Evolutionary conservation across 1,140 invertebrate species (phyloP).

Genomic region (Orius insidiosus): DNA sequence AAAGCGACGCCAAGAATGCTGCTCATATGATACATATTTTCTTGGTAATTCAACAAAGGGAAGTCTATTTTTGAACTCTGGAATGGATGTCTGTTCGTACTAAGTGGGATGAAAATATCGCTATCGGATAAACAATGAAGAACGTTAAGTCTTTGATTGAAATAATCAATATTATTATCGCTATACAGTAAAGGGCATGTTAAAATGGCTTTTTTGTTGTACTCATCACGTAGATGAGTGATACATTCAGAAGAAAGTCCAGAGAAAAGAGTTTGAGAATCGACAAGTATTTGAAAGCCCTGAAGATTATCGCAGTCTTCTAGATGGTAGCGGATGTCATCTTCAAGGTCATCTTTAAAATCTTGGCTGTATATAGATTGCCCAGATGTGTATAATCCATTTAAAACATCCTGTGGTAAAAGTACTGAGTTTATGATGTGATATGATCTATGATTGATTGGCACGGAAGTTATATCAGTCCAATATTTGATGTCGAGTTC

Average conservation of each 20-base stretch:
- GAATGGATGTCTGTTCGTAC: background rate
- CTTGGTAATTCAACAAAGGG: constrained; percentile 1
- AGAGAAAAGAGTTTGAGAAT: constrained; percentile 58
- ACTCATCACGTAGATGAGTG: constrained; percentile 62
- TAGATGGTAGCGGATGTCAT: constrained; percentile 59
- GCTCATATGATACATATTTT: background rate
- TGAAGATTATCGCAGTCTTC: constrained; percentile 69
- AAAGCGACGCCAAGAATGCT: background rate
- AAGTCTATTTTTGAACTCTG: background rate
- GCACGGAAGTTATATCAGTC: too few species aligned
- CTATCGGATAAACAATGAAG: background rate
- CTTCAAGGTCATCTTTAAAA: constrained; percentile 49
- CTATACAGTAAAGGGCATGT: constrained; percentile 39
- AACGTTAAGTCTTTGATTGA: background rate
- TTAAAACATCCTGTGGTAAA: too few species aligned
- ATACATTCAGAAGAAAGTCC: constrained; percentile 50
- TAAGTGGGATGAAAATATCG: background rate
- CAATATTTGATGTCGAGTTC: too few species aligned
- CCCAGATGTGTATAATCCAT: too few species aligned
- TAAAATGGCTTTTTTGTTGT: constrained; percentile 47
- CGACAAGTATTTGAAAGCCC: constrained; percentile 61
- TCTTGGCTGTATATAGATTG: constrained; percentile 14
- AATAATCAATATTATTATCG: constrained; percentile 23
- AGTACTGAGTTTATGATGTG: too few species aligned
- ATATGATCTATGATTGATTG: too few species aligned